Percentiles rank a stretch among this genome's conserved stretches.
phyloP scores from a whole-genome alignment of 2,888 invertebrate genomes.

The Drosophila cyrtoloma region DNA sequence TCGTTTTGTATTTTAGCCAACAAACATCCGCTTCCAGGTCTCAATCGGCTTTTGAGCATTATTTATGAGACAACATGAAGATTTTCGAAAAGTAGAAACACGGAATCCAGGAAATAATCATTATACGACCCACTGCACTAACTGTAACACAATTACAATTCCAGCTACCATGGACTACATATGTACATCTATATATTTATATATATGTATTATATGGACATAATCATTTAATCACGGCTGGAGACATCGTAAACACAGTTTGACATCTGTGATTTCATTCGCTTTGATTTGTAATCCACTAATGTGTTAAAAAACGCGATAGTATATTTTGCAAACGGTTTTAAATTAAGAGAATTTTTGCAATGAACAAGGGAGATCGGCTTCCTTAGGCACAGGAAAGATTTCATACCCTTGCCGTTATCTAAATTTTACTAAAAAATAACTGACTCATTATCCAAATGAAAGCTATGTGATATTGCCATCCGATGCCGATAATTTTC shows the following conservation, averaged over 20 bases:
- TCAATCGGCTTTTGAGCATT: conserved; percentile 9
- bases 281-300: background rate
- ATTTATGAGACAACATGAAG: conserved; percentile 29
- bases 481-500: background rate
- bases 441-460: background rate
- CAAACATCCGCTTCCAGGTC: conserved; percentile 37
- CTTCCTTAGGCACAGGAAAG: background rate
- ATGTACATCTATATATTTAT: background rate
- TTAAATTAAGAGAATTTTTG: background rate
- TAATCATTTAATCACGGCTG: conserved; percentile 31
- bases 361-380: background rate
- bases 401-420: background rate
- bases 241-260: background rate
- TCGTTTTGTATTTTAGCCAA: background rate
- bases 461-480: background rate
- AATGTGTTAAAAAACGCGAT: background rate
- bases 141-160: background rate
- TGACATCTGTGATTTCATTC: background rate
- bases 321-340: background rate
- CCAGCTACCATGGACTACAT: background rate
- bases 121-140: conserved; percentile 41
- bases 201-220: background rate
- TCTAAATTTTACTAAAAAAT: background rate
- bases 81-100: conserved; percentile 46
- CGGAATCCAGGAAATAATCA: conserved; percentile 35